Conservation (phyloP, 2,888 invertebrate genomes). For the Orchestes rusci region DNA sequence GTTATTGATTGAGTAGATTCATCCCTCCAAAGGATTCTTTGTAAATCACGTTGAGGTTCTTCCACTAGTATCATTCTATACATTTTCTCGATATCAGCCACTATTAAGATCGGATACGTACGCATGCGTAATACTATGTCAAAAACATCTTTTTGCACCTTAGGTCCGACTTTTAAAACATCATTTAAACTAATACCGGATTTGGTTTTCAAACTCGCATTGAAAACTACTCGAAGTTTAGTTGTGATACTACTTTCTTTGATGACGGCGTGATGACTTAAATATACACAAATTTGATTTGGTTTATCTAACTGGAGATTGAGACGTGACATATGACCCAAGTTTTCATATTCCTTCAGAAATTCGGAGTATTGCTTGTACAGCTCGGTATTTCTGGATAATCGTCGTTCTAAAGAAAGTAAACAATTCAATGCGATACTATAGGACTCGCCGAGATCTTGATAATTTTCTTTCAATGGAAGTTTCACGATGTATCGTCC, state of each 20-base stretch:
- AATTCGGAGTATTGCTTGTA: neutral
- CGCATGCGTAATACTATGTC: slow-evolving; percentile 9
- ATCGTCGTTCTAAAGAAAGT: slow-evolving; percentile 3
- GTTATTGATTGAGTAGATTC: neutral
- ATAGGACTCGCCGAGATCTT: slow-evolving; percentile 7
- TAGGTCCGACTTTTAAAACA: slow-evolving; percentile 8
- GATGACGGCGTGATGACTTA: slow-evolving; percentile 11
- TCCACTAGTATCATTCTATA: slow-evolving; percentile 7
- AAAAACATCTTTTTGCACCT: slow-evolving; percentile 10
- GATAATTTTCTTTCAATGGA: slow-evolving; percentile 6
- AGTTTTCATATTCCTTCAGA: slow-evolving; percentile 5
- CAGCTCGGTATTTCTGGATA: slow-evolving; percentile 1
- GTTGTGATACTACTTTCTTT: slow-evolving; percentile 9
- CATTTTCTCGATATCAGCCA: slow-evolving; percentile 13
- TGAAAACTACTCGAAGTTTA: slow-evolving; percentile 10
- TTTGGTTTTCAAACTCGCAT: slow-evolving; percentile 1
- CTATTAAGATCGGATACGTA: slow-evolving; percentile 5
- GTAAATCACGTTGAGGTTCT: slow-evolving; percentile 4
- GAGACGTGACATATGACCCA: slow-evolving; percentile 12
- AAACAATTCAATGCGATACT: slow-evolving; percentile 4
- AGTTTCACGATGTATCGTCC: slow-evolving; percentile 8
- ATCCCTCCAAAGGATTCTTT: slow-evolving; percentile 11
- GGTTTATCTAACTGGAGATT: slow-evolving; percentile 1
- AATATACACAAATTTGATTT: slow-evolving; percentile 4
- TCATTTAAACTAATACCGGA: slow-evolving; percentile 11